These are phyloP conservation scores for Palythoa caribaeorum DNA, from an alignment of 92 coral and sea anemone genomes.

Conservation along the genomic window DNA sequence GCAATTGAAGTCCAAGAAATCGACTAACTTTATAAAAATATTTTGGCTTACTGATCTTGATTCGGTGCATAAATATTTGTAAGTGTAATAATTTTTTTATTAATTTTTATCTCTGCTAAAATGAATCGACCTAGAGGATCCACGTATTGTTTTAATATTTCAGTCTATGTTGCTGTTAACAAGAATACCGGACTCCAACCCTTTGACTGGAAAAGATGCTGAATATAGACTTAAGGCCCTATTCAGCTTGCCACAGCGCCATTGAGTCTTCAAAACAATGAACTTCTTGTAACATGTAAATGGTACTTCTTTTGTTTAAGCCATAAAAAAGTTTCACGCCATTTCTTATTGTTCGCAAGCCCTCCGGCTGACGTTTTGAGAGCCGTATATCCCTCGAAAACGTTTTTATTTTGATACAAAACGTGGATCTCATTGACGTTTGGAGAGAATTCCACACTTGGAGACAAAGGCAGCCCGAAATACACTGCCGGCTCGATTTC, in stretches of 20 bases:
- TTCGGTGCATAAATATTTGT: constrained; percentile 14
- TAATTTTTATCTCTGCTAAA: constrained; percentile 16
- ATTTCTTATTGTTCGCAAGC: neutral
- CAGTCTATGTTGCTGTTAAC: constrained; percentile 1
- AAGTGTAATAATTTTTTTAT: constrained; percentile 27
- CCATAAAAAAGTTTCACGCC: neutral
- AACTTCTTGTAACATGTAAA: neutral
- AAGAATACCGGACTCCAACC: neutral
- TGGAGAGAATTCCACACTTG: too few relatives aligned
- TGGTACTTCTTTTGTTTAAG: constrained; percentile 2
- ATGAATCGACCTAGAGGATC: constrained; percentile 19
- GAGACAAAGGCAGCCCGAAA: too few relatives aligned
- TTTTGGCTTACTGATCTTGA: constrained; percentile 14
- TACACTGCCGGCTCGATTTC: too few relatives aligned
- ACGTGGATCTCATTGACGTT: too few relatives aligned
- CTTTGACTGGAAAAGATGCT: neutral
- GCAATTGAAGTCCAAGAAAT: neutral
- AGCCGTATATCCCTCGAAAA: neutral
- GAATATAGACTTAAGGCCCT: constrained; percentile 5
- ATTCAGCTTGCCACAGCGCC: constrained; percentile 3
- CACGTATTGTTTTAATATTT: constrained; percentile 33
- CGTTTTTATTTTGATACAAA: too few relatives aligned
- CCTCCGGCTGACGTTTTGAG: constrained; percentile 9
- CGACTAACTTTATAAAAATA: constrained; percentile 9
- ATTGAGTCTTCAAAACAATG: constrained; percentile 15